Percentiles rank a stretch among this genome's conserved stretches.
phyloP scores from a whole-genome alignment of 2,113 vertebrate species.

The Ammodytes dubius region DNA sequence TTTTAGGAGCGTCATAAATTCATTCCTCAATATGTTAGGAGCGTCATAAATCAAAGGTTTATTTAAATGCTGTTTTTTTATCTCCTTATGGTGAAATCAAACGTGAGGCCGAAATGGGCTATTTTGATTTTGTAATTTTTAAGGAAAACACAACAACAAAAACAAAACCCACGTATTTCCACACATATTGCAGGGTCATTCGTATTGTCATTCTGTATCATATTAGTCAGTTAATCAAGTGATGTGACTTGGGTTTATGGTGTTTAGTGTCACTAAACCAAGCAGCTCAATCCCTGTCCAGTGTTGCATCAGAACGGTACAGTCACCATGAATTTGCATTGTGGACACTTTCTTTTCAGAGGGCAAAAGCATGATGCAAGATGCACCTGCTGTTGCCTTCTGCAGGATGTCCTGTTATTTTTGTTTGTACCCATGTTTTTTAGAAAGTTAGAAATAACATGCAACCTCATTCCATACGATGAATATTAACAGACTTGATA shows the following conservation, averaged over 20 bases:
- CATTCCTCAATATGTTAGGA: neutral
- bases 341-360: constrained; percentile 61
- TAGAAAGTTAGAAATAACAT: neutral
- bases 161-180: neutral
- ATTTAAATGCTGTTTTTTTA: neutral
- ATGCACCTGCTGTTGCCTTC: constrained; percentile 61
- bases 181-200: neutral
- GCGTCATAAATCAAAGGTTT: neutral
- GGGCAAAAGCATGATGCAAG: constrained; percentile 73
- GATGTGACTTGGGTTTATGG: neutral
- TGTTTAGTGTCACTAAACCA: constrained; percentile 19
- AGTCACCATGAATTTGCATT: constrained; percentile 58
- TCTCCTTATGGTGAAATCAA: too few species aligned
- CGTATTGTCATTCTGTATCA: neutral
- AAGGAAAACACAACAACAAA: neutral
- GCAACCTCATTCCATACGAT: neutral
- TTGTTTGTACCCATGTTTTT: neutral
- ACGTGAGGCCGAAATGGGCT: neutral
- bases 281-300: constrained; percentile 52
- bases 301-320: constrained; percentile 77
- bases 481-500: neutral
- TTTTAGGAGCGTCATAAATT: neutral
- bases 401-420: constrained; percentile 28
- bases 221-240: neutral
- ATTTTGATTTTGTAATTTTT: neutral